phyloP scores from a whole-genome alignment of 2,797 vertebrate species.

The Dryobates pubescens region DNA sequence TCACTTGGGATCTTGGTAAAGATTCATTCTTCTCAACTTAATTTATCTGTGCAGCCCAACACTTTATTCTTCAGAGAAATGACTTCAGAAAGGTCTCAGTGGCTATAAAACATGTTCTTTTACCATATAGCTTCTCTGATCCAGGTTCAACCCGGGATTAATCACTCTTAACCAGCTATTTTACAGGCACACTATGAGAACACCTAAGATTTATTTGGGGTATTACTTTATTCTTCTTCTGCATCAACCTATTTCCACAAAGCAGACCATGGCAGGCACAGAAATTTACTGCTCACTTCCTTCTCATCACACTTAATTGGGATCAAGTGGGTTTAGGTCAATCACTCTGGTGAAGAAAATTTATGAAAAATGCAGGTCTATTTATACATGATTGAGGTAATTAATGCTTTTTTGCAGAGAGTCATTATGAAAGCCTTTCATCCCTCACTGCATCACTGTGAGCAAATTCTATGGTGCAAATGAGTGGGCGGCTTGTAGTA shows the following conservation, averaged over 20 bases:
- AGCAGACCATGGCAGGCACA: background rate
- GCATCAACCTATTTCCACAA: background rate
- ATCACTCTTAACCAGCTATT: background rate
- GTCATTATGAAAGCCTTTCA: background rate
- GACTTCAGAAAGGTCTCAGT: background rate
- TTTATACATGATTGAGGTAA: background rate
- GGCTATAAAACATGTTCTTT: background rate
- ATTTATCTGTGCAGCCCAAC: background rate
- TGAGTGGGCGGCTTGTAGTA: background rate
- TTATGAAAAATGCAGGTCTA: background rate
- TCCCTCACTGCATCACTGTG: background rate
- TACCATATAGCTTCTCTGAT: background rate
- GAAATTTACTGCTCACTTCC: constrained; percentile 32
- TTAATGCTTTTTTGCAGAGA: constrained; percentile 8
- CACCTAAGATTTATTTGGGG: background rate
- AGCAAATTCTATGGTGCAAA: background rate
- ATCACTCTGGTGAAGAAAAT: background rate
- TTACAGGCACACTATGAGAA: background rate
- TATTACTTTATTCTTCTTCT: background rate
- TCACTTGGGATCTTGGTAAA: background rate
- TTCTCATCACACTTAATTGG: background rate
- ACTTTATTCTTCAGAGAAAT: constrained; percentile 8
- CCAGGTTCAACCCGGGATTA: background rate
- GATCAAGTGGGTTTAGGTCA: constrained; percentile 12
- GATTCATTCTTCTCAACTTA: background rate